These are phyloP conservation scores for Trypoxylon attenuatum DNA, from an alignment of 2,888 invertebrate genomes.

Conservation along the genomic window DNA sequence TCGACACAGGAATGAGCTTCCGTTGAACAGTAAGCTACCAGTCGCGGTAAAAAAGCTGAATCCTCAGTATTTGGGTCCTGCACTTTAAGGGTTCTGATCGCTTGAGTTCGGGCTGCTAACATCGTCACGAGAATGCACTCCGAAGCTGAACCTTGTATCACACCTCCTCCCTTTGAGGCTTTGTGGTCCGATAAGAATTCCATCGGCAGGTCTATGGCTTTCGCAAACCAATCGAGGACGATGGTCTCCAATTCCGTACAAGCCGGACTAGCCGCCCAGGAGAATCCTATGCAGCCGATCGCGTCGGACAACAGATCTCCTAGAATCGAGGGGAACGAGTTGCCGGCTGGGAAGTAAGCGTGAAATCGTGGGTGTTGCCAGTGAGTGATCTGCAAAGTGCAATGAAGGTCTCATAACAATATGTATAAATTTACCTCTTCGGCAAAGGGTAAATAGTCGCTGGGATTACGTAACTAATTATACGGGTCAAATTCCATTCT, in stretches of 20 bases:
- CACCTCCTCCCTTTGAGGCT: conserved; percentile 84
- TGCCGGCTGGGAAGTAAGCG: conserved; percentile 99
- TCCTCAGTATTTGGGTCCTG: conserved; percentile 77
- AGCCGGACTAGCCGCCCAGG: conserved; percentile 92
- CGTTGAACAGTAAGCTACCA: conserved; percentile 85
- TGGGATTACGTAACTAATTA: not conserved
- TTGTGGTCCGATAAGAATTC: conserved; percentile 79
- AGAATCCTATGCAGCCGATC: conserved; percentile 98
- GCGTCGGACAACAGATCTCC: conserved; percentile 98
- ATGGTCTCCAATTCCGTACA: conserved; percentile 91
- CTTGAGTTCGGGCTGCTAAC: conserved; percentile 84
- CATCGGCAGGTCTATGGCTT: conserved; percentile 83
- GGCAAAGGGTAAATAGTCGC: conserved; percentile 3
- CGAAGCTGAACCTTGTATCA: conserved; percentile 88
- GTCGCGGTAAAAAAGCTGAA: conserved; percentile 83
- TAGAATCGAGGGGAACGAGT: conserved; percentile 96
- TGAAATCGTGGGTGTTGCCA: conserved; percentile 99
- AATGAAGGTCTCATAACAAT: not conserved
- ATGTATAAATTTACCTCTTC: too few relatives aligned
- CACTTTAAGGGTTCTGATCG: conserved; percentile 81
- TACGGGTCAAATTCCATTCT: not conserved
- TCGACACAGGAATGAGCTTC: conserved; percentile 87
- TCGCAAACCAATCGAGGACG: conserved; percentile 88
- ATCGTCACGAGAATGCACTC: conserved; percentile 88
- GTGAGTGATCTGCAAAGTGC: conserved; percentile 80